Conservation (phyloP, 2,888 invertebrate genomes). For the Agrochola lychnidis region DNA sequence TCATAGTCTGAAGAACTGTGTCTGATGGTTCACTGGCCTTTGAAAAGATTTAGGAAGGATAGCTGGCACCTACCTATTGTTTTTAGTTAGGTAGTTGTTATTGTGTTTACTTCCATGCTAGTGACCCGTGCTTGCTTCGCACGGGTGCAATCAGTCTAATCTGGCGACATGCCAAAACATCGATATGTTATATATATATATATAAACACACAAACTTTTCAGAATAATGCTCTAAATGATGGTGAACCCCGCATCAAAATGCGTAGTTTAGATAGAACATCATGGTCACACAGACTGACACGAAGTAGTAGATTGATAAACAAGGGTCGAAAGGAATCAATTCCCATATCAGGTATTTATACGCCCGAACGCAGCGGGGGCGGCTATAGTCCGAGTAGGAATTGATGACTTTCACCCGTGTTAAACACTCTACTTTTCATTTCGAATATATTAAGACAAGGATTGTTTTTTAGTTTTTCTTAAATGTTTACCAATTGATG, state of each 20-base stretch:
- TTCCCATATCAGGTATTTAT: no score
- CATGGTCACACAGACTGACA: not conserved
- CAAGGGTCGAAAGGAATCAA: no score
- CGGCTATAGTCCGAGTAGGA: no score
- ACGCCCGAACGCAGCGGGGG: no score
- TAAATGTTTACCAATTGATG: no score
- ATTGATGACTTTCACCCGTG: no score
- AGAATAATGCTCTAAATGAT: not conserved
- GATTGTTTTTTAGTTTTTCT: no score
- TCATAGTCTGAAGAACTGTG: slow-evolving; percentile 22
- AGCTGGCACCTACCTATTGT: not conserved
- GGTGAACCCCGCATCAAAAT: not conserved
- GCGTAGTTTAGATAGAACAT: not conserved
- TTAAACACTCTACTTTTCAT: no score
- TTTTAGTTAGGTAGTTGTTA: not conserved
- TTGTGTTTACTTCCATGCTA: no score
- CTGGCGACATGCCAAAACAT: not conserved
- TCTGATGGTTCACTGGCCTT: slow-evolving; percentile 39
- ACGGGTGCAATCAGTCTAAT: not conserved
- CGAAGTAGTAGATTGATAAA: not conserved
- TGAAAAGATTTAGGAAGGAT: not conserved
- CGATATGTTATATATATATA: not conserved
- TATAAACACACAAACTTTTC: no score
- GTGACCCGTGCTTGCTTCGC: not conserved
- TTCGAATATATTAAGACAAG: no score